phyloP scores from a whole-genome alignment of 2,797 vertebrate species.

The Glossophaga mutica region DNA sequence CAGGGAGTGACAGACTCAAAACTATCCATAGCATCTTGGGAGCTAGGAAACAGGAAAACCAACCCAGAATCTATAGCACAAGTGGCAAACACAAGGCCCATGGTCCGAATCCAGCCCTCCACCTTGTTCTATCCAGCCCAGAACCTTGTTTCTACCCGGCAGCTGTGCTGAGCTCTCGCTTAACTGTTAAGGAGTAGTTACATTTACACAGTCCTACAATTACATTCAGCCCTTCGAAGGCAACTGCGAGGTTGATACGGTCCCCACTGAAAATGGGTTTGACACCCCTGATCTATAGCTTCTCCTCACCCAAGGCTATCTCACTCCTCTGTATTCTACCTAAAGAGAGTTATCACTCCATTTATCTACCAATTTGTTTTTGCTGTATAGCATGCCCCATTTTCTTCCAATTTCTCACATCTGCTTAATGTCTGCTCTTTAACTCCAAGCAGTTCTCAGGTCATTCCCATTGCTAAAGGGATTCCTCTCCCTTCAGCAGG shows the following conservation, averaged over 20 bases:
- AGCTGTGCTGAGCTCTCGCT: too few species aligned
- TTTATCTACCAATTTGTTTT: neutral
- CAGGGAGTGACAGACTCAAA: neutral
- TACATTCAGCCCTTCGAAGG: too few species aligned
- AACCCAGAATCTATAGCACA: neutral
- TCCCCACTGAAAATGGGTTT: too few species aligned
- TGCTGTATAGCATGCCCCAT: neutral
- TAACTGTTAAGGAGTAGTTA: too few species aligned
- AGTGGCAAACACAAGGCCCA: too few species aligned
- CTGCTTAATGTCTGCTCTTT: conserved; percentile 18
- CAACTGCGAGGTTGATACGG: too few species aligned
- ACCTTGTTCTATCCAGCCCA: too few species aligned
- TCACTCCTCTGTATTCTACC: neutral
- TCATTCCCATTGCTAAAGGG: conserved; percentile 11
- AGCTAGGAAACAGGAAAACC: neutral
- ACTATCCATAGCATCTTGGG: neutral
- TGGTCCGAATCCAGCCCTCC: too few species aligned
- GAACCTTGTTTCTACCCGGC: too few species aligned
- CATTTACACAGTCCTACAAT: too few species aligned
- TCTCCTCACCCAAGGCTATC: neutral
- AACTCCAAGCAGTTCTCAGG: conserved; percentile 23
- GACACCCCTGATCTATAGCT: too few species aligned
- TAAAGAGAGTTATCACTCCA: neutral
- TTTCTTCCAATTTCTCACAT: conserved; percentile 7
- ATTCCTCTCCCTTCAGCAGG: conserved; percentile 48